Evolutionary conservation across 2,113 vertebrate species (phyloP).

Genomic region (Lasiurus borealis): DNA sequence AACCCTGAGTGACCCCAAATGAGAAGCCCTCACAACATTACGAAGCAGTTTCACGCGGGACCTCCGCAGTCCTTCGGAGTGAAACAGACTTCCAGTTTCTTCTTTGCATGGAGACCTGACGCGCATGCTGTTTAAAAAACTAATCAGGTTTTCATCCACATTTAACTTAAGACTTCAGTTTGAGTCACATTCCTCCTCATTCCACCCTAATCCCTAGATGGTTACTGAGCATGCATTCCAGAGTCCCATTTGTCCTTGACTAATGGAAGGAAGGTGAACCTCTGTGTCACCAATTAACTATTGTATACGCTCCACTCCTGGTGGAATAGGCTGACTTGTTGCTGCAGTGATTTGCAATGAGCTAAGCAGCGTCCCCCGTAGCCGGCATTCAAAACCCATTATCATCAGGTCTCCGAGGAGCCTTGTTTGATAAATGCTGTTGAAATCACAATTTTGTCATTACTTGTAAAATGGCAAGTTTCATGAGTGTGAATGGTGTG

Average conservation of each 20-base stretch:
- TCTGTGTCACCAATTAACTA: conserved; percentile 71
- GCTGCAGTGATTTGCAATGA: conserved; percentile 72
- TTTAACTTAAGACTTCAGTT: conserved; percentile 63
- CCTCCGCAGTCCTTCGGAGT: not conserved
- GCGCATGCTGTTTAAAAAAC: conserved; percentile 33
- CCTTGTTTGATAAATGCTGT: conserved; percentile 50
- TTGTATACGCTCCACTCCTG: conserved; percentile 54
- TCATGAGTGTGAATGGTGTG: conserved; percentile 33
- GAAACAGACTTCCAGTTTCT: not conserved
- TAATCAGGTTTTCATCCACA: conserved; percentile 49
- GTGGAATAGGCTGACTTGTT: conserved; percentile 70
- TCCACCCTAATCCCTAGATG: conserved; percentile 41
- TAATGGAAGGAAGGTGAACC: conserved; percentile 74
- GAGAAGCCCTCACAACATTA: not conserved
- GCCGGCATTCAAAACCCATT: conserved; percentile 70
- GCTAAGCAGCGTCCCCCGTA: conserved; percentile 52
- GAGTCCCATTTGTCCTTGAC: conserved; percentile 74
- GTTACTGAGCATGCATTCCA: conserved; percentile 37
- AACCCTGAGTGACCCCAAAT: not conserved
- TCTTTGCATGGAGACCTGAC: not conserved
- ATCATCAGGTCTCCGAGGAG: conserved; percentile 30
- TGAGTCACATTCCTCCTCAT: conserved; percentile 55
- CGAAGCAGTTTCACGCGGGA: not conserved
- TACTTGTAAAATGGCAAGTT: conserved; percentile 47
- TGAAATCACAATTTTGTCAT: conserved; percentile 70